Conservation (phyloP, 2,888 invertebrate species). For the Smittia aterrima region DNA sequence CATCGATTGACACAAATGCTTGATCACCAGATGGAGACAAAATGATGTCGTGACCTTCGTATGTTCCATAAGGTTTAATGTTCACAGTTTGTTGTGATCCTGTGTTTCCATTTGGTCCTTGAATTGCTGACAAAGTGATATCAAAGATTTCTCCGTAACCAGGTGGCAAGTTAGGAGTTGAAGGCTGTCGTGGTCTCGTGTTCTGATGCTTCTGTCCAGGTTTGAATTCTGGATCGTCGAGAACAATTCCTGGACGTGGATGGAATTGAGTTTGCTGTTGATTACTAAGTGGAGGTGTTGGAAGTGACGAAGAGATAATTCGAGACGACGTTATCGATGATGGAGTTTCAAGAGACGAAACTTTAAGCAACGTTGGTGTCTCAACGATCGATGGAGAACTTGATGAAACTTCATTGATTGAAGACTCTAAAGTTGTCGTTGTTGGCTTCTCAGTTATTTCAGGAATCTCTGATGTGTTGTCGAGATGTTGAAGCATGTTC, state of each 20-base stretch:
- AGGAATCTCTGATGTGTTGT: slow-evolving; percentile 47
- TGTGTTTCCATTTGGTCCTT: slow-evolving; percentile 69
- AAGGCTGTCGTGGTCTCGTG: slow-evolving; percentile 46
- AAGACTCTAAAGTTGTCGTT: slow-evolving; percentile 46
- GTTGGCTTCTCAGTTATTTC: slow-evolving; percentile 44
- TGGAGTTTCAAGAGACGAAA: slow-evolving; percentile 40
- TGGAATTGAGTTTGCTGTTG: slow-evolving; percentile 48
- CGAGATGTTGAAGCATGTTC: slow-evolving; percentile 46
- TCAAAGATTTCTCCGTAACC: slow-evolving; percentile 81
- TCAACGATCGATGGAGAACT: slow-evolving; percentile 39
- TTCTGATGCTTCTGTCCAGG: slow-evolving; percentile 58
- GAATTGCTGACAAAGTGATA: slow-evolving; percentile 83
- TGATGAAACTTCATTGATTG: slow-evolving; percentile 51
- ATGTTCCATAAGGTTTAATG: slow-evolving; percentile 51
- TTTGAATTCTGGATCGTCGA: slow-evolving; percentile 80
- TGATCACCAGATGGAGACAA: slow-evolving; percentile 76
- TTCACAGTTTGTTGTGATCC: slow-evolving; percentile 54
- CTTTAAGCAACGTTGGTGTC: slow-evolving; percentile 16
- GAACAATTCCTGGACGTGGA: slow-evolving; percentile 79
- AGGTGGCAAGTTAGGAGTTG: slow-evolving; percentile 52
- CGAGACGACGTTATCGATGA: slow-evolving; percentile 42
- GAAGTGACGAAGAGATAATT: slow-evolving; percentile 1
- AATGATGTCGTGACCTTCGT: slow-evolving; percentile 64
- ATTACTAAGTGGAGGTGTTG: slow-evolving; percentile 30
- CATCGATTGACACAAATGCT: slow-evolving; percentile 88